Conservation (phyloP, 1,140 invertebrate species). For the Neodiprion fabricii region DNA sequence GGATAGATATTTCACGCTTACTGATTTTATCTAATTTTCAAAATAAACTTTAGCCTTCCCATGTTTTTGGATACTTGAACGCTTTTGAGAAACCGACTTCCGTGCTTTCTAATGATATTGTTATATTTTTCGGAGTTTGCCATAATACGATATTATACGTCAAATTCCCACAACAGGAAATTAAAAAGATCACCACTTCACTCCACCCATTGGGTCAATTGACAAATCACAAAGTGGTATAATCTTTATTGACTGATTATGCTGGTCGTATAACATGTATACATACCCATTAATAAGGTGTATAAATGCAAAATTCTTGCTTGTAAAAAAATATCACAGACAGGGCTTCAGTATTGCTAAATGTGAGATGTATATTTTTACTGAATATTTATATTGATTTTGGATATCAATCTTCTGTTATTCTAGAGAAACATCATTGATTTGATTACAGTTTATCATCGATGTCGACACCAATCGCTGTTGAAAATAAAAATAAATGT, state of each 20-base stretch:
- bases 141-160: background rate
- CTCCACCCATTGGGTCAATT: slow-evolving; percentile 1
- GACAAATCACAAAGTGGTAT: background rate
- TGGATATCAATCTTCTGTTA: too few species aligned
- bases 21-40: background rate
- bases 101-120: background rate
- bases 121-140: background rate
- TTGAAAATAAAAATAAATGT: too few species aligned
- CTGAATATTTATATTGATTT: too few species aligned
- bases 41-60: background rate
- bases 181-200: background rate
- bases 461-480: too few species aligned
- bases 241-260: background rate
- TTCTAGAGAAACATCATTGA: too few species aligned
- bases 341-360: too few species aligned
- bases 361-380: too few species aligned
- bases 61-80: background rate
- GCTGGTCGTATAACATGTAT: background rate
- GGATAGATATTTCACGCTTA: too few species aligned
- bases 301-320: background rate
- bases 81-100: background rate
- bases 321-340: background rate
- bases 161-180: background rate
- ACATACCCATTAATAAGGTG: slow-evolving; percentile 1
- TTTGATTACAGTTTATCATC: too few species aligned